Base-by-base conservation (phyloP, 2,888 invertebrate species). In the Erebia epiphron region DNA sequence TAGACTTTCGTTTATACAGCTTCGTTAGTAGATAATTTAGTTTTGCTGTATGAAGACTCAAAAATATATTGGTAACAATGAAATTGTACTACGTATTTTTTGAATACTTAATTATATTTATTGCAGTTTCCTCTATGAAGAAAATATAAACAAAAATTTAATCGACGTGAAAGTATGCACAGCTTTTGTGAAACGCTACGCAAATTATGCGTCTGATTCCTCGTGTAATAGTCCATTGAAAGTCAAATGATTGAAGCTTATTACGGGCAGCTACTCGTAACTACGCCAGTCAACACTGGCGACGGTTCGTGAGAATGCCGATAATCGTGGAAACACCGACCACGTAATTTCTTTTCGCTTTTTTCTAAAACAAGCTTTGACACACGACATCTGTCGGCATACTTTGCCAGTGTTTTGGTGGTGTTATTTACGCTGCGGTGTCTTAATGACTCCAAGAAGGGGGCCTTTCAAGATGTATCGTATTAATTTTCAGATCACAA, bases 401-500 rank as follows among this genome's bases (percentile, higher is more conserved):
- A 81, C 79, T 78, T 61, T 78, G 79, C 80, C 77, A 78, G 78
- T 80, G 79, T 79, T 80, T 79, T 79, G 79, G 81, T 69, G 65
- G 68, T 72, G 80, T 83, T 83, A 84, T 88, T 86, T 87, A 80
- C 79, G 81, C 81, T 84, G 89, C 79, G 91, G 90, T 85, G 82
- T 83, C 79, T 88, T 88, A 86, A 90, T 82, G 85, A 82, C 83
- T 84, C 84, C 83, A 75, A 82, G 82, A 85, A 84, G 81, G 82
- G 65, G 81, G 83, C 81, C 82, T 81, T 77, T 80, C 80, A 80
- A 80, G 79, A 82, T 80, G 83, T 83, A 83, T 83, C 82, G 84
- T 86, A 89, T 91, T 88, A 83, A 89, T 89, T 88, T 87, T 83
- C 84, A 84, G 86, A 88, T 86, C 80, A 83, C 86, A 87, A 89